Evolutionary conservation across 2,113 vertebrate species (phyloP).

Genomic region (Ameiurus melas): DNA sequence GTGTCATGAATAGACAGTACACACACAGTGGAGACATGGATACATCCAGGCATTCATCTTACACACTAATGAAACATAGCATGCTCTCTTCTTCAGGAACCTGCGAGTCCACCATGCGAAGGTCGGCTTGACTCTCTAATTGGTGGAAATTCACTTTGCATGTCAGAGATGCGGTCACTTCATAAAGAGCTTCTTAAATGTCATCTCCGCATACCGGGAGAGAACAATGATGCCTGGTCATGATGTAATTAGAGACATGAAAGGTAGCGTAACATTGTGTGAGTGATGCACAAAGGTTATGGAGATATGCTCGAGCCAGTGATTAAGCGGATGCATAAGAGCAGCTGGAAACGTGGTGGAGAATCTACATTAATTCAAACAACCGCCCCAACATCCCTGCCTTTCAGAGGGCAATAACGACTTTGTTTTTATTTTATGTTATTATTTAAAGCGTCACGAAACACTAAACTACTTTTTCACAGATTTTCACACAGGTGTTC

Average conservation of each 20-base stretch:
- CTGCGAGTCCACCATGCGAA: not conserved
- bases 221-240: constrained; percentile 25
- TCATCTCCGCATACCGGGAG: not conserved
- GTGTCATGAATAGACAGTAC: constrained; percentile 12
- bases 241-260: constrained; percentile 53
- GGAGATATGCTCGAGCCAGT: not conserved
- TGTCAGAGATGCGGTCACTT: constrained; percentile 33
- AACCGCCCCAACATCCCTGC: too few species aligned
- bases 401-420: too few species aligned
- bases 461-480: too few species aligned
- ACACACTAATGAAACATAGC: not conserved
- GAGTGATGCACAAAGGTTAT: constrained; percentile 36
- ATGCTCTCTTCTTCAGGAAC: not conserved
- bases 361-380: too few species aligned
- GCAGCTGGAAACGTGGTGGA: not conserved
- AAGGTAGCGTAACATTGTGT: constrained; percentile 41
- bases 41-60: not conserved
- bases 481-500: too few species aligned
- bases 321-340: not conserved
- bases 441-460: not conserved
- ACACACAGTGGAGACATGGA: not conserved
- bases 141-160: constrained; percentile 11
- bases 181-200: constrained; percentile 37
- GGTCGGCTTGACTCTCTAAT: not conserved
- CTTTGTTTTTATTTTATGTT: not conserved